Base-by-base conservation (phyloP, 2,113 vertebrate species). In the Lethenteron camtschaticum region DNA sequence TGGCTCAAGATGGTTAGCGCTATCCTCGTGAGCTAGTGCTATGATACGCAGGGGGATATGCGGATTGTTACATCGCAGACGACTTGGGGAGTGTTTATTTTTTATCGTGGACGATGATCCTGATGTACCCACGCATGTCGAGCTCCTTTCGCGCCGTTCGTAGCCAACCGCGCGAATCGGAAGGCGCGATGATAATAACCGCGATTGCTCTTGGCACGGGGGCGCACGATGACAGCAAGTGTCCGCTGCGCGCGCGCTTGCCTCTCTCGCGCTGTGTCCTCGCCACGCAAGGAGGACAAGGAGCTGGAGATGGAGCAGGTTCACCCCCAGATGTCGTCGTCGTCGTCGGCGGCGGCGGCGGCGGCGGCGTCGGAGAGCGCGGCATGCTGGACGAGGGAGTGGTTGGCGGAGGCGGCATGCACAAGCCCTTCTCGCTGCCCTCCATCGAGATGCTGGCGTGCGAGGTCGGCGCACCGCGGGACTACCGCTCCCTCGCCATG, bases 251-350 rank as follows among this genome's bases (percentile, higher is more conserved):
- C 24, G 24, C 20, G 60, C 60, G 20, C 14, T n/a, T n/a, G n/a
- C 9, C n/a, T 11, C 63, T 16, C 63, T 63, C 13, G 13, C 63
- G 24, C 63, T 66, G 2, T 11, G n/a, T 66, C 24, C 63, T 16
- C 24, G 63, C 63, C 24, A 66, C 63, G 24, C n/a, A n/a, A 66
- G 63, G 63, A 66, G 24, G 63, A 66, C 63, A 66, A 66, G 63
- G 63, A 66, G 63, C 63, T 66, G 10, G 63, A 66, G 63, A 66
- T 66, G 63, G n/a, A 66, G 63, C 63, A 66, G 24, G 63, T 66
- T 9, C 63, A 24, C n/a, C 63, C n/a, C n/a, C n/a, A 66, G 63
- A 66, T 66, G 63, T n/a, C 63, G n/a, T n/a, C 63, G n/a, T n/a
- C 63, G n/a, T 66, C 63, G 41, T 41, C 41, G 41, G 41, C 41